Base-by-base conservation (phyloP, 1,140 invertebrate genomes). In the Drosophila nebulosa region DNA sequence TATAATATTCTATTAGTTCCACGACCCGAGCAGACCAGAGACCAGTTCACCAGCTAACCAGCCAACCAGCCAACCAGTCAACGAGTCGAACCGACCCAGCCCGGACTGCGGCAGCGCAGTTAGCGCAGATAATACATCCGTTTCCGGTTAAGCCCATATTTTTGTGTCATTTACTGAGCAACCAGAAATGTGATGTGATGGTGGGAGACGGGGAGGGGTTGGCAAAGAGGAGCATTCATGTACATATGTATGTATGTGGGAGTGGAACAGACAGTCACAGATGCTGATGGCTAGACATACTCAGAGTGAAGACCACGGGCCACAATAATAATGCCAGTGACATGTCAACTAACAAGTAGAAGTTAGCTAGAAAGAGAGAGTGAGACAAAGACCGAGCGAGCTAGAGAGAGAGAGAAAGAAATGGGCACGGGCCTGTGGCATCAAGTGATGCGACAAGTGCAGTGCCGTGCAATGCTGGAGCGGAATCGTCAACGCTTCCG, bases 91-190 rank as follows among this genome's bases (percentile, higher is more conserved):
- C 60, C 36, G 51, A 60, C 72, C 67, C 66, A 78, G 53, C 67
- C 70, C 69, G 32, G 69, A 5, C 50, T 74, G 71, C 74, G 67
- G 64, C 86, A 76, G 86, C 86, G 81, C 79, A 90, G 89, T 90
- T 90, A 90, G 89, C 89, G 89, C 89, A 90, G 89, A 90, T 90
- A 90, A 90, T 90, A 90, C 89, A 90, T 90, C 89, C 89, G 89
- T 81, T 90, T 90, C 89, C 89, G 89, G 89, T 90, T 90, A 90
- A 88, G 89, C 89, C 89, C 89, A 90, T 90, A 86, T 90, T 88
- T 90, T 90, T 88, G 88, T 90, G 80, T 83, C 86, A 90, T 90
- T 90, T 83, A 83, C 67, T 59, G 16, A 63, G 67, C 22, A 51
- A 32, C 27, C 12, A 30, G 12, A 35, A 32, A 24, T 24, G 24